Conservation (phyloP, 1,140 invertebrate species). For the Subanguina moxae region DNA sequence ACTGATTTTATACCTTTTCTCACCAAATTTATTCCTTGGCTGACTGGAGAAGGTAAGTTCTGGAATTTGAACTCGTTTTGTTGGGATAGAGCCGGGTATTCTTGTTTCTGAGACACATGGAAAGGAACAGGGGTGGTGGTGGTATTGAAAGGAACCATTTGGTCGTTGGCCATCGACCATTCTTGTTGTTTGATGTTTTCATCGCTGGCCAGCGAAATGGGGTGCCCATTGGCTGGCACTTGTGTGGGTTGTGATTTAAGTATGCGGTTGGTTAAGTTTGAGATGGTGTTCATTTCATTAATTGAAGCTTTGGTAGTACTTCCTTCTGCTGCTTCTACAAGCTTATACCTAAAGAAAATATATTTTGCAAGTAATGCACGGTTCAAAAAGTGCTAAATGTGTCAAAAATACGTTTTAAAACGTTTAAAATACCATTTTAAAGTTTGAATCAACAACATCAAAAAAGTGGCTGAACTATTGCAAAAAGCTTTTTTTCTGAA, state of each 20-base stretch:
- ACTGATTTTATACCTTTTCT: background rate
- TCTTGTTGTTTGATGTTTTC: background rate
- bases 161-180: background rate
- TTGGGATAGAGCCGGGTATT: background rate
- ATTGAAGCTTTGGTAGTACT: background rate
- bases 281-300: background rate
- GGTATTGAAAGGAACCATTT: constrained; percentile 1
- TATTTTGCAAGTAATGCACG: too few relatives aligned
- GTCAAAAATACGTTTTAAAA: too few relatives aligned
- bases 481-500: too few relatives aligned
- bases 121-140: background rate
- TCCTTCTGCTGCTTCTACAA: too few relatives aligned
- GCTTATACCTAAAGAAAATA: too few relatives aligned
- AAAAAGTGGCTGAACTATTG: too few relatives aligned
- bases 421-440: too few relatives aligned
- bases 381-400: too few relatives aligned
- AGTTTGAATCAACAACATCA: too few relatives aligned
- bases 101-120: background rate
- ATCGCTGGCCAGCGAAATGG: background rate
- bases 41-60: background rate
- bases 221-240: background rate
- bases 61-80: background rate
- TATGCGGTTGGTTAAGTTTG: background rate
- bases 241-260: background rate
- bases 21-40: background rate